Percentiles rank a stretch among this genome's conserved stretches.
Evolutionary conservation across 2,888 invertebrate genomes (phyloP).

Genomic region (Hoplodrina blanda): DNA sequence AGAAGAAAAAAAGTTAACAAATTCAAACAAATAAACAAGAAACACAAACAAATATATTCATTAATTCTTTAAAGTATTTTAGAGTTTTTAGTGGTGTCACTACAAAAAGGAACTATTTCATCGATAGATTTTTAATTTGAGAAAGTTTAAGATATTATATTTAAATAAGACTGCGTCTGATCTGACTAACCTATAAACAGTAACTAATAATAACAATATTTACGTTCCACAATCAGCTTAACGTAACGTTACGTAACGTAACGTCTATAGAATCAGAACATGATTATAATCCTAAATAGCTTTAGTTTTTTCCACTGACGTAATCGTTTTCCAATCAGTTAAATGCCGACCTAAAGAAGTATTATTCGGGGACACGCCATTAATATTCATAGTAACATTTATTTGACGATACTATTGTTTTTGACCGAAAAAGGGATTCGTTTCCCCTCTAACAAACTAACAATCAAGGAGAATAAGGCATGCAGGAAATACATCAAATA

Average conservation of each 20-base stretch:
- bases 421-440: constrained; percentile 19
- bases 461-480: constrained; percentile 61
- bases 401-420: constrained; percentile 30
- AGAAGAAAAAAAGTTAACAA: not conserved
- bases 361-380: constrained; percentile 36
- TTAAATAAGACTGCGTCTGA: too few species aligned
- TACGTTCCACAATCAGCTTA: too few species aligned
- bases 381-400: constrained; percentile 48
- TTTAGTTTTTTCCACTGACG: constrained; percentile 9
- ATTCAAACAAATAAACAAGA: not conserved
- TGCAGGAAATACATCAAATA: constrained; percentile 73
- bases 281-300: constrained; percentile 23
- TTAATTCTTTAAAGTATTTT: not conserved
- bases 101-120: not conserved
- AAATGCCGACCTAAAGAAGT: constrained; percentile 28
- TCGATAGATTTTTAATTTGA: not conserved
- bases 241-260: too few species aligned
- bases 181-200: too few species aligned
- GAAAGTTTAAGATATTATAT: not conserved
- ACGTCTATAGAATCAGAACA: constrained; percentile 6
- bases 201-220: not conserved
- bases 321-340: constrained; percentile 23
- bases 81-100: constrained; percentile 7
- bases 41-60: not conserved
- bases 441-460: constrained; percentile 46